Conservation (phyloP, 2,888 invertebrate species). For the Clistopyga incitator region DNA sequence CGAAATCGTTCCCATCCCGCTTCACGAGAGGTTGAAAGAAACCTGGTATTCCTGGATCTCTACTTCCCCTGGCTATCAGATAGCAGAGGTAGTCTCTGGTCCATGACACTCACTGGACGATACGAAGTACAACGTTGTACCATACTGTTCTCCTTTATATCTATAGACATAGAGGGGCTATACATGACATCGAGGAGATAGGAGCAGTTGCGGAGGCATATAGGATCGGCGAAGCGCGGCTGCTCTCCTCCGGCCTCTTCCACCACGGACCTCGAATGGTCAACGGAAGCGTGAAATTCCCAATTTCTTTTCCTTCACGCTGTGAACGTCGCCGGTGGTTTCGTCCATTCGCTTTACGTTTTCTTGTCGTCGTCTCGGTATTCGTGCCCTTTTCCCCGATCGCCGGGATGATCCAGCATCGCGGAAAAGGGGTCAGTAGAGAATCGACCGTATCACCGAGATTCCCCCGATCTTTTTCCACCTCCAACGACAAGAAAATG, state of each 20-base stretch:
- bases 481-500: slow-evolving; percentile 19
- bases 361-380: slow-evolving; percentile 48
- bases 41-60: slow-evolving; percentile 22
- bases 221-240: slow-evolving; percentile 53
- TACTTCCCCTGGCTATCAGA: slow-evolving; percentile 45
- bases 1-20: slow-evolving; percentile 17
- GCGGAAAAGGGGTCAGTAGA: slow-evolving; percentile 24
- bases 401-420: slow-evolving; percentile 17
- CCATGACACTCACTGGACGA: slow-evolving; percentile 27
- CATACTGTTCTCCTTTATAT: neutral
- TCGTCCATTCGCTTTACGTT: slow-evolving; percentile 59
- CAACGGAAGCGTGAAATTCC: slow-evolving; percentile 83
- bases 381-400: slow-evolving; percentile 43
- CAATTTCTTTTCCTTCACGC: slow-evolving; percentile 80
- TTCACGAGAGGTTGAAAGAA: slow-evolving; percentile 11
- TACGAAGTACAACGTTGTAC: slow-evolving; percentile 32
- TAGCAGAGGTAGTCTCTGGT: slow-evolving; percentile 6
- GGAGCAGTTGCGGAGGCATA: slow-evolving; percentile 51
- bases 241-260: slow-evolving; percentile 60
- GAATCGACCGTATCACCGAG: slow-evolving; percentile 20
- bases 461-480: slow-evolving; percentile 33
- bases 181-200: slow-evolving; percentile 40
- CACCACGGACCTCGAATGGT: slow-evolving; percentile 73
- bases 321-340: slow-evolving; percentile 72
- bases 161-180: slow-evolving; percentile 11